Evolutionary conservation across 2,888 invertebrate species (phyloP).

Genomic region (Aspidiotus rigidus): DNA sequence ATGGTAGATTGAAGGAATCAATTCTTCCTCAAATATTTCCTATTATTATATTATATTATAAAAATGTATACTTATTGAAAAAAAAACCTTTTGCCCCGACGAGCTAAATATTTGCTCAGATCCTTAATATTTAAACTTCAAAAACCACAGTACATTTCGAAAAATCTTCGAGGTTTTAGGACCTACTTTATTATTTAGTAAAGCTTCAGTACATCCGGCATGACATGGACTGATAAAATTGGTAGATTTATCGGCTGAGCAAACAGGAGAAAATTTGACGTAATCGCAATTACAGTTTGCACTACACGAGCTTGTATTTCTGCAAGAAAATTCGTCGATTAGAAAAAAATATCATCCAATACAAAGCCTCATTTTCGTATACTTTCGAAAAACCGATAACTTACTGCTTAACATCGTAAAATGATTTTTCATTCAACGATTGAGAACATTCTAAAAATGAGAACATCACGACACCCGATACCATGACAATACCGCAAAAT

Average conservation of each 20-base stretch:
- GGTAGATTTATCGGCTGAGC: constrained; percentile 42
- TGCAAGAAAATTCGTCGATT: not conserved
- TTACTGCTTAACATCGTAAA: constrained; percentile 12
- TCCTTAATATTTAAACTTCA: no score
- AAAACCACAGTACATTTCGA: no score
- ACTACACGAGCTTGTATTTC: constrained; percentile 47
- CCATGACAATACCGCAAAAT: constrained; percentile 53
- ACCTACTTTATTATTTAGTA: constrained; percentile 6
- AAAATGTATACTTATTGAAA: no score
- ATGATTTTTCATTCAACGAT: constrained; percentile 42
- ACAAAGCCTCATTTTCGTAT: not conserved
- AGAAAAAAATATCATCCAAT: not conserved
- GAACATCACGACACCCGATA: constrained; percentile 55
- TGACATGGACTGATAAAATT: constrained; percentile 72
- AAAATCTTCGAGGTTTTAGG: not conserved
- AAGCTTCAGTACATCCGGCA: constrained; percentile 56
- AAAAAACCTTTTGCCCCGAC: no score
- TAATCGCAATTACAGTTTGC: constrained; percentile 58
- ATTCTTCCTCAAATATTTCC: no score
- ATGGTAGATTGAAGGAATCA: no score
- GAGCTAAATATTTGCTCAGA: no score
- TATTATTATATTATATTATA: no score
- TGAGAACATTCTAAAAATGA: constrained; percentile 58
- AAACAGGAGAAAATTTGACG: constrained; percentile 64
- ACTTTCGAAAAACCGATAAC: not conserved